Base-by-base conservation (phyloP, 2,888 invertebrate genomes). In the Papilio elwesi region DNA sequence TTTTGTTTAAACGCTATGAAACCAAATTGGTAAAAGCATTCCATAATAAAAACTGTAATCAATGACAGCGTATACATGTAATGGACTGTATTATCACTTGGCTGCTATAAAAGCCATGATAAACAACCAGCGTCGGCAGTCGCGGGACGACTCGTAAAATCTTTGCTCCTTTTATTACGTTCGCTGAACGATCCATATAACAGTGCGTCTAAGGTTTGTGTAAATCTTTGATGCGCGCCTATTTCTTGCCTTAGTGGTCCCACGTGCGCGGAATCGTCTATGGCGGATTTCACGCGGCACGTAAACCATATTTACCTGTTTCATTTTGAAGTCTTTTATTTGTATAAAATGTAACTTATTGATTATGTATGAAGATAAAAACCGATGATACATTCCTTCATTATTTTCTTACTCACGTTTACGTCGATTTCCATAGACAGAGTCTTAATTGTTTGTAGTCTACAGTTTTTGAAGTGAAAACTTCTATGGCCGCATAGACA, bases 111-210 rank as follows among this genome's bases (percentile, higher is more conserved):
- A 88, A 87, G 80, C 78, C 74, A 82, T 79, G 82, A 87, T 87
- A 89, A 87, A 88, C 82, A 82, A 81, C 78, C 76, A 77, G 78
- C 76, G 76, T 77, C 26, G 26, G 26, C 76, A 77, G 86, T 85
- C 86, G 84, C 85, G 85, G 81, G 59, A 62, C 64, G 71, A 78
- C 78, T 87, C 90, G 85, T 92, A 90, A 91, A 92, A 90, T 90
- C 87, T 85, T 82, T 81, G 80, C 81, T 80, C 74, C 81, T 83
- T 87, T 87, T 90, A 90, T 88, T 85, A 85, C 85, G 80, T 79
- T 79, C 81, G 78, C 79, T 77, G 84, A 87, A 90, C 86, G 85
- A 84, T 83, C 84, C 83, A 81, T 82, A 85, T 88, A 87, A 90
- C 85, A 78, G 81, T 80, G 53, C 83, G 84, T 83, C 78, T 83